Evolutionary conservation across 2,797 vertebrate species (phyloP).

Genomic region (Pelochelys cantorii): DNA sequence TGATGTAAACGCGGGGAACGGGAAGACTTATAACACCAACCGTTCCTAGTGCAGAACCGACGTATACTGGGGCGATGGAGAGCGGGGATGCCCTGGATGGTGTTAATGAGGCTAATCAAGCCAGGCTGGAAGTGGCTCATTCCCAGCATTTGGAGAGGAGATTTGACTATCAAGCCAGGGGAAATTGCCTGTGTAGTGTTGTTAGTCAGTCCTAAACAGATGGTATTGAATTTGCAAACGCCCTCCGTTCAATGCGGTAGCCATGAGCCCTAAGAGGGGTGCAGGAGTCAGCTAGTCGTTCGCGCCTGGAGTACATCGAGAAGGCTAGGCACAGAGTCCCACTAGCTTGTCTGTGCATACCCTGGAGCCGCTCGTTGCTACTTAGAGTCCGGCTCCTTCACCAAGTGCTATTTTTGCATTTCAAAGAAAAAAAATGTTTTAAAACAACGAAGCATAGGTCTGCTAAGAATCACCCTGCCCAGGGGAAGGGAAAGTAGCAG

Average conservation of each 20-base stretch:
- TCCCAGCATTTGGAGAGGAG: no score
- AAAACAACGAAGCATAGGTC: neutral
- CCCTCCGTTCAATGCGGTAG: neutral
- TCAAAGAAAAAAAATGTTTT: neutral
- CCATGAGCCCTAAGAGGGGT: accelerated
- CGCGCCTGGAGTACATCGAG: neutral
- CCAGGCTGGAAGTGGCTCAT: no score
- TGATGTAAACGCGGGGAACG: no score
- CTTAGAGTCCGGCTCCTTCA: neutral
- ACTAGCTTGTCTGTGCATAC: neutral
- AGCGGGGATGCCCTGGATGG: no score
- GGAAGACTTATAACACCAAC: no score
- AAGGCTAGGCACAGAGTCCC: neutral
- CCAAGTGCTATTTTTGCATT: neutral
- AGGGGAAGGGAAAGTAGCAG: neutral
- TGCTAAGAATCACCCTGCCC: neutral
- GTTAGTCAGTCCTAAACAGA: no score
- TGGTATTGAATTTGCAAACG: no score
- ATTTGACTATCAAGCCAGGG: no score
- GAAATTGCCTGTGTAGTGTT: no score
- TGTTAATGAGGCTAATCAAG: no score
- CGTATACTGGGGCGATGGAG: no score
- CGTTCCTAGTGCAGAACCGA: no score
- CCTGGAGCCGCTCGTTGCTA: neutral
- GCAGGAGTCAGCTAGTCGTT: neutral